Percentiles rank a stretch among this genome's conserved stretches.
Conservation (phyloP, 2,888 invertebrate genomes). For the Neoaliturus tenellus region DNA sequence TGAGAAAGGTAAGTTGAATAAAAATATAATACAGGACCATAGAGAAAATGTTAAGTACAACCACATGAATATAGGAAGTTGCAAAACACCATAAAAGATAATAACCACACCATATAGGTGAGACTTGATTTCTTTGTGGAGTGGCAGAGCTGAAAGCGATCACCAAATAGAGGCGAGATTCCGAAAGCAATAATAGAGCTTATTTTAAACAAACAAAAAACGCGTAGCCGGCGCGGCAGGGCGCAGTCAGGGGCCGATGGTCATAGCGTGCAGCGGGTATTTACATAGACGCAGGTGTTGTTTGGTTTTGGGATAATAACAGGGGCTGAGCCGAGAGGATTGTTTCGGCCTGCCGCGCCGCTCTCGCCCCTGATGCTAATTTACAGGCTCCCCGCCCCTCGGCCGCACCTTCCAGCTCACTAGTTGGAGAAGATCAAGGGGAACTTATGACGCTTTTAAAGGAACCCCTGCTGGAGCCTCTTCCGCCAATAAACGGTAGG, state of each 20-base stretch:
- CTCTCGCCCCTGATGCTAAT: constrained; percentile 8
- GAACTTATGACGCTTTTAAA: neutral
- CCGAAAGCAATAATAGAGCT: neutral
- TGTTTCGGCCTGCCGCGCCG: neutral
- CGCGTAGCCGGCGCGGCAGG: too few relatives aligned
- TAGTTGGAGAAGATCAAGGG: neutral
- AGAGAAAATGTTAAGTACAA: too few relatives aligned
- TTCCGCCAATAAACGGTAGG: too few relatives aligned
- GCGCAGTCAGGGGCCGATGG: constrained; percentile 6
- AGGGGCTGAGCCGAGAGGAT: neutral
- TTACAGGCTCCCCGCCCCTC: constrained; percentile 21
- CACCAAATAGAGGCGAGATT: neutral
- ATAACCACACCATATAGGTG: too few relatives aligned
- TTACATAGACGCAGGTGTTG: constrained; percentile 48
- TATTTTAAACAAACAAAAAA: constrained; percentile 30
- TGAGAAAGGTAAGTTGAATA: too few relatives aligned
- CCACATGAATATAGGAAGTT: too few relatives aligned
- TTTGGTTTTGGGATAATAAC: constrained; percentile 50
- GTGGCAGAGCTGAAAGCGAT: neutral
- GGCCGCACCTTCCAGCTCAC: neutral
- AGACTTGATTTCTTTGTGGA: too few relatives aligned
- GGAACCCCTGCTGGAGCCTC: neutral
- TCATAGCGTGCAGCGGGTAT: constrained; percentile 33
- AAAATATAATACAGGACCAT: too few relatives aligned
- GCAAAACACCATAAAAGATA: too few relatives aligned